phyloP scores from a whole-genome alignment of 2,888 invertebrate genomes.

The Tipula lateralis region DNA sequence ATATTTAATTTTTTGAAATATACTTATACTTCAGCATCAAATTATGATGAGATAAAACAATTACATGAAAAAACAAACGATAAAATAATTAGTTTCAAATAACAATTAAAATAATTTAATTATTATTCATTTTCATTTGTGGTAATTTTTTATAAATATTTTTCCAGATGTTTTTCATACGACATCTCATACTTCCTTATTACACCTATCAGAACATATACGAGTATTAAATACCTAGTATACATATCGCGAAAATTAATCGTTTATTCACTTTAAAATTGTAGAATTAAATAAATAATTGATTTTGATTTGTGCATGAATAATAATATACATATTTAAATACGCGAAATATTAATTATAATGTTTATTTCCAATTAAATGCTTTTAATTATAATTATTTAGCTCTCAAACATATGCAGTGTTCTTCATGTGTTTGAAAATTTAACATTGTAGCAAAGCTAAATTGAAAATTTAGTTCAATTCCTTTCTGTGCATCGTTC shows the following conservation, averaged over 20 bases:
- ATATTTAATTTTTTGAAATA: no score
- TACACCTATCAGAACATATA: no score
- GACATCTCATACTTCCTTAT: background rate
- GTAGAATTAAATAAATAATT: background rate
- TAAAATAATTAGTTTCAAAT: background rate
- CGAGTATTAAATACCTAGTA: no score
- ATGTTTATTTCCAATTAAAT: background rate
- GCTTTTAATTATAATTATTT: background rate
- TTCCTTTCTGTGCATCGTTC: background rate
- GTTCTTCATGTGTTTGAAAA: background rate
- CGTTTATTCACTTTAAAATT: background rate
- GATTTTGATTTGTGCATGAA: background rate
- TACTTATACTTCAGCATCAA: no score
- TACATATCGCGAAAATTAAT: no score
- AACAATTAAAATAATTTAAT: background rate
- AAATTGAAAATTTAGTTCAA: background rate
- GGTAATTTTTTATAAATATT: background rate
- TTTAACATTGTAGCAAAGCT: background rate
- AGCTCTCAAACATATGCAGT: background rate
- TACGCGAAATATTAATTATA: background rate
- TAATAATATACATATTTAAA: background rate
- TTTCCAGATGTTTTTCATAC: background rate
- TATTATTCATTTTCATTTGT: background rate
- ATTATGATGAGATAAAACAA: no score
- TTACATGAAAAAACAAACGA: no score